Evolutionary conservation across 35 echinoderm and acorn worm genomes (phyloP).

Genomic region (Diadema setosum): DNA sequence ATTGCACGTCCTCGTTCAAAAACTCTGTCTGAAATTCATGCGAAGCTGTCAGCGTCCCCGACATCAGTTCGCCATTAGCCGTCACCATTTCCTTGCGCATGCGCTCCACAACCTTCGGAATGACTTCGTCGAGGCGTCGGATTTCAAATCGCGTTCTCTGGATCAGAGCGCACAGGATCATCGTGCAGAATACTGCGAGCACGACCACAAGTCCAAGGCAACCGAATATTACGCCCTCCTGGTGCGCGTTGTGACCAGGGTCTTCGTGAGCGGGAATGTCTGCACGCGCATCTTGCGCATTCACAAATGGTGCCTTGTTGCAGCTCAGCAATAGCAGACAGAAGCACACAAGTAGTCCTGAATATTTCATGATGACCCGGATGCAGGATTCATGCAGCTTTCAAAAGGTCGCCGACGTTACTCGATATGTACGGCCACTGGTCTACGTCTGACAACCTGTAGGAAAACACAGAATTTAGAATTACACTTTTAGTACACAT

Average conservation of each 20-base stretch:
- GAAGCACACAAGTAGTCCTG: no score
- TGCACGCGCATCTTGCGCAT: conserved; percentile 20
- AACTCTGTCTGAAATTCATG: conserved; percentile 23
- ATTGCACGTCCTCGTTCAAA: background rate
- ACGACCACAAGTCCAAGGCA: background rate
- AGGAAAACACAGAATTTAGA: no score
- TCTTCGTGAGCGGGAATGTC: background rate
- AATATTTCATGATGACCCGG: no score
- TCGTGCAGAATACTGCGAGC: background rate
- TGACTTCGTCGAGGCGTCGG: background rate
- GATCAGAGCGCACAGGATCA: conserved; percentile 37
- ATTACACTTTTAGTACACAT: no score
- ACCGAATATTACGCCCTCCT: conserved; percentile 34
- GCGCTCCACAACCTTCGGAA: conserved; percentile 13
- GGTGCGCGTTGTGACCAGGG: conserved; percentile 44
- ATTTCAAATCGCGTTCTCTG: background rate
- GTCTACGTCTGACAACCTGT: no score
- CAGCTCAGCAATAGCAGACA: no score
- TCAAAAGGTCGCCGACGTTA: no score
- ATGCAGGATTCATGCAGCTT: no score
- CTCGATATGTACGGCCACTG: no score
- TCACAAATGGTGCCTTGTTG: no score
- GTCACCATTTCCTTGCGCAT: background rate
- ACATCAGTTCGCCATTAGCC: background rate
- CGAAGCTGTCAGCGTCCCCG: conserved; percentile 38